Conservation (phyloP, 2,113 vertebrate species). For the Balaeniceps rex region DNA sequence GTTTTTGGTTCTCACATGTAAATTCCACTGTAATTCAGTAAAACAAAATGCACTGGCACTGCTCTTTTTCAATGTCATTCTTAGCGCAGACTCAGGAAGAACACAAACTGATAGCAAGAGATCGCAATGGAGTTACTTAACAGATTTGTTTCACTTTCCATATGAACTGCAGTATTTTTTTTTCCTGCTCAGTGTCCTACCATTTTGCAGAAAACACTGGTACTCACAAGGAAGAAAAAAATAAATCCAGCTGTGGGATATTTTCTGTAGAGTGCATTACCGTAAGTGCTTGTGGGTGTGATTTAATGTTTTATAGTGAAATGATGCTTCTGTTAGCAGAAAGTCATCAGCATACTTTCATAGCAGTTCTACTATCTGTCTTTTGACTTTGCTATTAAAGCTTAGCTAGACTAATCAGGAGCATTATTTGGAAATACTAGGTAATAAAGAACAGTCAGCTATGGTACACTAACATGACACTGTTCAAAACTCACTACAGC, state of each 20-base stretch:
- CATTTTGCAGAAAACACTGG: background rate
- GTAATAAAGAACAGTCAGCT: background rate
- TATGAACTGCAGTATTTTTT: background rate
- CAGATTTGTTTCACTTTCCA: conserved; percentile 26
- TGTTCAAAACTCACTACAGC: background rate
- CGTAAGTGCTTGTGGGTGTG: conserved; percentile 12
- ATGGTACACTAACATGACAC: background rate
- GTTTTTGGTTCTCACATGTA: background rate
- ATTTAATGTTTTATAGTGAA: background rate
- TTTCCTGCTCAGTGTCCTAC: background rate
- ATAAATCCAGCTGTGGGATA: background rate
- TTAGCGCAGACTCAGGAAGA: background rate
- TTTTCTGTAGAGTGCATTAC: conserved; percentile 27
- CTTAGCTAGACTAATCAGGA: background rate
- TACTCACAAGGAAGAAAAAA: background rate
- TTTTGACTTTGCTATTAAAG: background rate
- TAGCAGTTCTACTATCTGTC: background rate
- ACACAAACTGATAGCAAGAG: background rate
- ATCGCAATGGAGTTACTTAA: background rate
- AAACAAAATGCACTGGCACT: background rate
- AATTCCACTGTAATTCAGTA: background rate
- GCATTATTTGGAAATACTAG: background rate
- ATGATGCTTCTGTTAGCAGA: background rate
- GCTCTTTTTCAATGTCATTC: background rate
- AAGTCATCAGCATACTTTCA: background rate